Evolutionary conservation across 1,140 invertebrate species (phyloP).

Genomic region (Sinella curviseta): DNA sequence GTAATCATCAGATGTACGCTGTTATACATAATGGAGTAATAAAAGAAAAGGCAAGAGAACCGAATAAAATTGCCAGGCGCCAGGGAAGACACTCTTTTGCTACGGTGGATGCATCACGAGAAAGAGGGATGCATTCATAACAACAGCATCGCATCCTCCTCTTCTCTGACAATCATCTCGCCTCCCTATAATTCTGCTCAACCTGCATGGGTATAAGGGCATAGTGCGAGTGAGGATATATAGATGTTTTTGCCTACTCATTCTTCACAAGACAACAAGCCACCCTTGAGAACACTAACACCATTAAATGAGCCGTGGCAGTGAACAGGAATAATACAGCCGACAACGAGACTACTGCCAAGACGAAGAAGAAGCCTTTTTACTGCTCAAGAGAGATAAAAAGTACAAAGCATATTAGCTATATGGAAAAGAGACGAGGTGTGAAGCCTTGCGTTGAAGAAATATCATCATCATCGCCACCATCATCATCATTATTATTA

Average conservation of each 20-base stretch:
- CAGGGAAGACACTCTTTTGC: slow-evolving; percentile 18
- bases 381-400: background rate
- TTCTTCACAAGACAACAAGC: slow-evolving; percentile 18
- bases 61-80: slow-evolving; percentile 23
- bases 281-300: slow-evolving; percentile 19
- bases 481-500: slow-evolving; percentile 7
- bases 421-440: slow-evolving; percentile 5
- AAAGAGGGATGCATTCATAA: background rate
- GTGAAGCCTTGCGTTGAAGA: slow-evolving; percentile 2
- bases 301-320: slow-evolving; percentile 21
- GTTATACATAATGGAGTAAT: background rate
- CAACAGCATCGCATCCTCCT: background rate
- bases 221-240: slow-evolving; percentile 17
- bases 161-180: slow-evolving; percentile 7
- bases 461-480: background rate
- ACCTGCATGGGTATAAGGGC: background rate
- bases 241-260: slow-evolving; percentile 23
- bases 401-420: too few relatives aligned
- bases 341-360: background rate
- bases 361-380: too few relatives aligned
- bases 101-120: slow-evolving; percentile 5
- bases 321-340: background rate
- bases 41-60: slow-evolving; percentile 2
- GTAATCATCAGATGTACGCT: background rate
- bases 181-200: background rate